phyloP scores from a whole-genome alignment of 1,140 invertebrate species.

The Rhizoglyphus robini region DNA sequence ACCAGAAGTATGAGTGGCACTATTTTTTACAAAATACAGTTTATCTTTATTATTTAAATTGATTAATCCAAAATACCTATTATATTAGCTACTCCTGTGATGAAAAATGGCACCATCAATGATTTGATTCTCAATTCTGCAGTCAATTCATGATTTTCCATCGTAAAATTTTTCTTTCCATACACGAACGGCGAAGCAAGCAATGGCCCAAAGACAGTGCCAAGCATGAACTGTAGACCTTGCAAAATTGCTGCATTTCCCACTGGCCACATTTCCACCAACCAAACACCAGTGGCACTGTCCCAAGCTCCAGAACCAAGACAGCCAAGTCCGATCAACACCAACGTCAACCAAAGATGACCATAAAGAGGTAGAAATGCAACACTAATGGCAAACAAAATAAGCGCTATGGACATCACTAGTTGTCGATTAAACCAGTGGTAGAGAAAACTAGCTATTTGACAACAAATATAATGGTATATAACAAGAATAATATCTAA shows the following conservation, averaged over 20 bases:
- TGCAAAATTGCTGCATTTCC: slow-evolving; percentile 15
- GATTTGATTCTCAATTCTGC: not conserved
- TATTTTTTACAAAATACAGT: too few relatives aligned
- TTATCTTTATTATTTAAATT: too few relatives aligned
- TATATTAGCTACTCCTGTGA: not conserved
- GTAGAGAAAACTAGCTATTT: not conserved
- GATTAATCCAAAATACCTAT: too few relatives aligned
- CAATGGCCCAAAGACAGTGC: slow-evolving; percentile 18
- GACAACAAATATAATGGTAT: too few relatives aligned
- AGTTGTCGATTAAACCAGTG: slow-evolving; percentile 2
- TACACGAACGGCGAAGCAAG: slow-evolving; percentile 15
- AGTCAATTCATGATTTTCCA: too few relatives aligned
- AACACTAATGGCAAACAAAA: not conserved
- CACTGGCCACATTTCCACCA: slow-evolving; percentile 18
- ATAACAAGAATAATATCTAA: too few relatives aligned
- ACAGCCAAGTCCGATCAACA: not conserved
- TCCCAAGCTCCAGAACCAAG: slow-evolving; percentile 16
- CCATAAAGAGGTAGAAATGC: not conserved
- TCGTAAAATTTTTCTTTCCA: not conserved
- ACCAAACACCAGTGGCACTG: slow-evolving; percentile 15
- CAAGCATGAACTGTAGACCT: slow-evolving; percentile 16
- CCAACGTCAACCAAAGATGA: too few relatives aligned
- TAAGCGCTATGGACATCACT: not conserved
- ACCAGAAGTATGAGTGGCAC: not conserved
- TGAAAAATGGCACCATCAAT: not conserved